Evolutionary conservation across 2,797 vertebrate genomes (phyloP).

Genomic region (Prionace glauca): DNA sequence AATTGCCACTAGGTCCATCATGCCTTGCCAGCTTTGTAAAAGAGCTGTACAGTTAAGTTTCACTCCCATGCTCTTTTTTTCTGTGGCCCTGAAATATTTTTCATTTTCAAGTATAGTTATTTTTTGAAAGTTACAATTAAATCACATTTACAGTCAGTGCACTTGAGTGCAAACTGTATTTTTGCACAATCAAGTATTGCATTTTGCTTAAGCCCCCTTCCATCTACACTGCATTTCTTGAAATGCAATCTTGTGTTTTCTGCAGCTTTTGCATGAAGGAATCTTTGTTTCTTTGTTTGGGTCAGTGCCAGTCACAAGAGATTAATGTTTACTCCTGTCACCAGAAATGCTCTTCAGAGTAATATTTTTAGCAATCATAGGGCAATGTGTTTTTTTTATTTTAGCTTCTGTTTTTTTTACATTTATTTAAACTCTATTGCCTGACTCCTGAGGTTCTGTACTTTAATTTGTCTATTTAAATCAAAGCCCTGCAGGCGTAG

Average conservation of each 20-base stretch:
- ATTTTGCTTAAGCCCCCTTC: not conserved
- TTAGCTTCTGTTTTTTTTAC: slow-evolving; percentile 15
- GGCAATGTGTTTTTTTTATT: slow-evolving; percentile 23
- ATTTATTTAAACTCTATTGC: slow-evolving; percentile 10
- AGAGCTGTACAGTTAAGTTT: not conserved
- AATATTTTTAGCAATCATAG: slow-evolving; percentile 35
- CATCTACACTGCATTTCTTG: not conserved
- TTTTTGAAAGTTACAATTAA: not conserved
- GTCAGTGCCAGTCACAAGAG: not conserved
- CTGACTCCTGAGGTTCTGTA: not conserved
- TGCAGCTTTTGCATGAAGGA: not conserved
- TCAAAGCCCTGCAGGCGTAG: slow-evolving; percentile 22
- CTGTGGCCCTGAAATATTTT: not conserved
- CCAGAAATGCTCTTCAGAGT: not conserved
- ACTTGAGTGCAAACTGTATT: not conserved
- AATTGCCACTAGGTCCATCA: not conserved
- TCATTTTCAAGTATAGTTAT: not conserved
- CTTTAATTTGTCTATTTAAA: slow-evolving; percentile 36
- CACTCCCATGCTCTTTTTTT: not conserved
- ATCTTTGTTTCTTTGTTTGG: not conserved
- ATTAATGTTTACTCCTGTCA: slow-evolving; percentile 9
- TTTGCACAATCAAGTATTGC: not conserved
- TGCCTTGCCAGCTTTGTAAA: not conserved
- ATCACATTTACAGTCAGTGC: not conserved
- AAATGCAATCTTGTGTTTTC: not conserved